phyloP scores from a whole-genome alignment of 1,140 invertebrate genomes.

The Agraylea sexmaculata region DNA sequence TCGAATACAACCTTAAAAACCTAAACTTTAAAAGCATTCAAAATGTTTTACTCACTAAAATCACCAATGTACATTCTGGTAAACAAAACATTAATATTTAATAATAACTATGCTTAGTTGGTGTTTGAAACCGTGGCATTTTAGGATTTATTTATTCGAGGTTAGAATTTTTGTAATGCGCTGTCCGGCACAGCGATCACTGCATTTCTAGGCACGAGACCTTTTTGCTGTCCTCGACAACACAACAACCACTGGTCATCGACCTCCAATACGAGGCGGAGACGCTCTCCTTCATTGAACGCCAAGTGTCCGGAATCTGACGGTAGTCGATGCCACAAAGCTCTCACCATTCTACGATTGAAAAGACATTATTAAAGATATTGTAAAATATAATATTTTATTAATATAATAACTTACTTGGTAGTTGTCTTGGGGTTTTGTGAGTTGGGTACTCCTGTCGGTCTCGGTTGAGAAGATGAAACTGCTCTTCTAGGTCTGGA shows the following conservation, averaged over 20 bases:
- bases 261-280: slow-evolving; percentile 62
- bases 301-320: slow-evolving; percentile 67
- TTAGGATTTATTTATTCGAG: not conserved
- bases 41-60: no score
- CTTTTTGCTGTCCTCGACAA: slow-evolving; percentile 63
- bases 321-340: slow-evolving; percentile 57
- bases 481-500: slow-evolving; percentile 48
- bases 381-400: not conserved
- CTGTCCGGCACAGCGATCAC: slow-evolving; percentile 41
- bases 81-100: no score
- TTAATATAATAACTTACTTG: slow-evolving; percentile 30
- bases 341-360: slow-evolving; percentile 52
- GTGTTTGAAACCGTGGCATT: no score
- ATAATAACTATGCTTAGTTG: no score
- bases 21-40: no score
- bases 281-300: slow-evolving; percentile 62
- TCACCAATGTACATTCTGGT: no score
- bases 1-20: no score
- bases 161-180: slow-evolving; percentile 20
- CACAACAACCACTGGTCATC: slow-evolving; percentile 67
- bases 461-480: slow-evolving; percentile 46
- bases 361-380: not conserved
- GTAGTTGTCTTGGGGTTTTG: slow-evolving; percentile 26
- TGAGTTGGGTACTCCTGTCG: slow-evolving; percentile 25
- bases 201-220: slow-evolving; percentile 60